Conservation (phyloP, 2,888 invertebrate genomes). For the Drosophila yooni region DNA sequence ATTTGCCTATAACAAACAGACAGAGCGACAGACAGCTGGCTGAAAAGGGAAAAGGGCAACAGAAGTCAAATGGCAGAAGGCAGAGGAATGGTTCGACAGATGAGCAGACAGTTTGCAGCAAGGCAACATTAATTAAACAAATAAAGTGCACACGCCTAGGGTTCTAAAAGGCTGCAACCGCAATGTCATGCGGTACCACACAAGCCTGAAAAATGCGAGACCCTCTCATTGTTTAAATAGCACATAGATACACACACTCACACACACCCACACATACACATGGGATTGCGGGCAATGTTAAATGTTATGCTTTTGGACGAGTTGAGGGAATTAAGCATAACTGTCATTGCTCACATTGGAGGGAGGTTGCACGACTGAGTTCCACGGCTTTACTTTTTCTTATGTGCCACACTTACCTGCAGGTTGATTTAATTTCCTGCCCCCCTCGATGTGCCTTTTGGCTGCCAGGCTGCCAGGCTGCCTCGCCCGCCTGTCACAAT, state of each 20-base stretch:
- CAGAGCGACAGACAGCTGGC: slow-evolving; percentile 36
- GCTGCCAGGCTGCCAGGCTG: slow-evolving; percentile 19
- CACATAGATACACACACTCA: slow-evolving; percentile 17
- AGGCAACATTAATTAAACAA: slow-evolving; percentile 78
- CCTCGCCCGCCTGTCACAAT: slow-evolving; percentile 25
- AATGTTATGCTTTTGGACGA: slow-evolving; percentile 40
- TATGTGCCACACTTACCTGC: slow-evolving; percentile 54
- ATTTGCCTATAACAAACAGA: slow-evolving; percentile 79
- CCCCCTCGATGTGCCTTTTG: slow-evolving; percentile 32
- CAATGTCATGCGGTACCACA: slow-evolving; percentile 50
- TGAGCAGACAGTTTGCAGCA: slow-evolving; percentile 71
- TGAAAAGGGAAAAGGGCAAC: neutral
- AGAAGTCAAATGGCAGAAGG: neutral
- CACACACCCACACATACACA: slow-evolving; percentile 1
- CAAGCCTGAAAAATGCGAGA: slow-evolving; percentile 55
- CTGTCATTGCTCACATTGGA: slow-evolving; percentile 64
- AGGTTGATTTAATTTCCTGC: slow-evolving; percentile 73
- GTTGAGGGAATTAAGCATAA: slow-evolving; percentile 58
- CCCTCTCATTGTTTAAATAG: slow-evolving; percentile 44
- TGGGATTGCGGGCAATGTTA: slow-evolving; percentile 44
- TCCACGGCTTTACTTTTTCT: slow-evolving; percentile 17
- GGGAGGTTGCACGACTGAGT: slow-evolving; percentile 11
- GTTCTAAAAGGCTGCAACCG: slow-evolving; percentile 61
- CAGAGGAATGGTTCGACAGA: slow-evolving; percentile 15
- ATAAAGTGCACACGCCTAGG: slow-evolving; percentile 71